These are phyloP conservation scores for Aphodius granarius DNA, from an alignment of 2,888 invertebrate species.

Conservation along the genomic window DNA sequence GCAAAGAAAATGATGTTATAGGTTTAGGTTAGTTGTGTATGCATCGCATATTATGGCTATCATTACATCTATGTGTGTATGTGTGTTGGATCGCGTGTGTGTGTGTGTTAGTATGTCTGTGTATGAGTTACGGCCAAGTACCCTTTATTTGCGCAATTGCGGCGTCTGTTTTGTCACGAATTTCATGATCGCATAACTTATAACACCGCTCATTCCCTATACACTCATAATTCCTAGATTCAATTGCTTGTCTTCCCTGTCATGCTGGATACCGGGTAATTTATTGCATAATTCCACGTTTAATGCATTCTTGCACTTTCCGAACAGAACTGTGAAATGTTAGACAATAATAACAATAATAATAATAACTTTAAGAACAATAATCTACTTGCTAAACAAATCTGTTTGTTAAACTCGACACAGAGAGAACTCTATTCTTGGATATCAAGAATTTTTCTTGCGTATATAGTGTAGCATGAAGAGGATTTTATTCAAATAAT, in stretches of 20 bases:
- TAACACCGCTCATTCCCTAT: constrained; percentile 38
- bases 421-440: too few relatives aligned
- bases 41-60: too few relatives aligned
- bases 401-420: too few relatives aligned
- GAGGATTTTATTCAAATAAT: too few relatives aligned
- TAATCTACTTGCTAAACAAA: too few relatives aligned
- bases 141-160: constrained; percentile 41
- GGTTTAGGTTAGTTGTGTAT: too few relatives aligned
- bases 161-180: constrained; percentile 45
- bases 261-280: constrained; percentile 31
- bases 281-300: constrained; percentile 16
- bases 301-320: constrained; percentile 12
- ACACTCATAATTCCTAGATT: constrained; percentile 43
- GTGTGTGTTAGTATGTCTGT: neutral
- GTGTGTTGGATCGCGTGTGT: neutral
- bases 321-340: neutral
- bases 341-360: neutral
- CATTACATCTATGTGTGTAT: neutral
- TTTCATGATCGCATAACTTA: constrained; percentile 44
- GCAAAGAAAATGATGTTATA: too few relatives aligned
- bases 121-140: constrained; percentile 33
- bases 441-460: too few relatives aligned
- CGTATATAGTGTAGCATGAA: too few relatives aligned
- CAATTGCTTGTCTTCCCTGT: constrained; percentile 42
- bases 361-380: too few relatives aligned